phyloP scores from a whole-genome alignment of 2,113 vertebrate genomes.

The Grammomys surdaster region DNA sequence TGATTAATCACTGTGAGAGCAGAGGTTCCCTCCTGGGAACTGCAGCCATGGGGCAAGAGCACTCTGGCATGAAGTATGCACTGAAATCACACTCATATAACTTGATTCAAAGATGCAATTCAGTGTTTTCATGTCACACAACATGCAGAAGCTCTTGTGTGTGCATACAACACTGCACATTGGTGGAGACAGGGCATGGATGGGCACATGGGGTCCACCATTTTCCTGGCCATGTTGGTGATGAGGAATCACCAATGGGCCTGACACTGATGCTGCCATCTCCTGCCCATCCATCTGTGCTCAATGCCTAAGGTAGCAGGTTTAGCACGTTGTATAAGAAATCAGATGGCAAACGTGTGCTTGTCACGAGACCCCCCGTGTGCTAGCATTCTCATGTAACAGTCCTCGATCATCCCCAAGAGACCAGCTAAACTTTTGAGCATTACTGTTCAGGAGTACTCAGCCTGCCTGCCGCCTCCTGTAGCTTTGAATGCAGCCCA shows the following conservation, averaged over 20 bases:
- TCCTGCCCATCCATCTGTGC: neutral
- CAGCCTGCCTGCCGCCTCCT: neutral
- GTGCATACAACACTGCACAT: neutral
- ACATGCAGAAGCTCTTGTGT: neutral
- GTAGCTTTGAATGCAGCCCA: neutral
- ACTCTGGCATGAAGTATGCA: constrained; percentile 43
- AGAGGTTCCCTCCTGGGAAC: neutral
- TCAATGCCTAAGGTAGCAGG: neutral
- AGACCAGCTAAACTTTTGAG: neutral
- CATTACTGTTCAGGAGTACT: neutral
- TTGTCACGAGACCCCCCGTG: neutral
- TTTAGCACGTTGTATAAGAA: constrained; percentile 3
- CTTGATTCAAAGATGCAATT: constrained; percentile 29
- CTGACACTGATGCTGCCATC: neutral
- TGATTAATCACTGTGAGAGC: constrained; percentile 39
- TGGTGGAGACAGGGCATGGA: neutral
- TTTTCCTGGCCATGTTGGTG: neutral
- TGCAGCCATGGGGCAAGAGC: neutral
- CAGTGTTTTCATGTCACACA: constrained; percentile 29
- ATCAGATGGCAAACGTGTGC: neutral
- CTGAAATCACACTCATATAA: neutral
- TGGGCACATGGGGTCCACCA: neutral
- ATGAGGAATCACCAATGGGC: neutral
- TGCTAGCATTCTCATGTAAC: neutral
- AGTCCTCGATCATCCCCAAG: neutral